phyloP scores from a whole-genome alignment of 2,888 invertebrate species.

The Dendrolimus pini region DNA sequence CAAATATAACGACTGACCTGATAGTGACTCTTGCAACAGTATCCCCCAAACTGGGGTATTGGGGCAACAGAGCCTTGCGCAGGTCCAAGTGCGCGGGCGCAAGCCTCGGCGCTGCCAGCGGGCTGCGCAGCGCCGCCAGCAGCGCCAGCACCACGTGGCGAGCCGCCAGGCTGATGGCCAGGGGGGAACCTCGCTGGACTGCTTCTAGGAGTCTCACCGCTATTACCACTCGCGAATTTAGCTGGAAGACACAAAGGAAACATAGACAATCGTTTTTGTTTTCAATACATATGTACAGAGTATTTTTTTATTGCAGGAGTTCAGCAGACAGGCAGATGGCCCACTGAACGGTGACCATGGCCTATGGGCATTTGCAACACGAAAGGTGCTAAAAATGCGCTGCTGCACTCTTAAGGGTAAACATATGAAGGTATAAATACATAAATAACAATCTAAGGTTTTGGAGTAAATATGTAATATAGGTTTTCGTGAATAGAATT shows the following conservation, averaged over 20 bases:
- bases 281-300: too few species aligned
- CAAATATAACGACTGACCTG: slow-evolving; percentile 44
- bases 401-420: too few species aligned
- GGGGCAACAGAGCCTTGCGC: slow-evolving; percentile 52
- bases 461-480: too few species aligned
- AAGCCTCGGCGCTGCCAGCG: slow-evolving; percentile 84
- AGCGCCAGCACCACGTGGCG: slow-evolving; percentile 50
- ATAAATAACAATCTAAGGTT: too few species aligned
- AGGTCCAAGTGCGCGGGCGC: slow-evolving; percentile 79
- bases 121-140: slow-evolving; percentile 82
- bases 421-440: too few species aligned
- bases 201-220: slow-evolving; percentile 69
- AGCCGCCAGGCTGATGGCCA: slow-evolving; percentile 34
- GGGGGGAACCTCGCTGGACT: slow-evolving; percentile 64
- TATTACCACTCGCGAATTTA: slow-evolving; percentile 40
- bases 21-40: slow-evolving; percentile 84
- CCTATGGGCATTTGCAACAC: too few species aligned
- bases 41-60: slow-evolving; percentile 65
- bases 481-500: too few species aligned
- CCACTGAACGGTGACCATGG: too few species aligned
- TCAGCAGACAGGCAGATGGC: too few species aligned
- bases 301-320: too few species aligned
- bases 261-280: too few species aligned
- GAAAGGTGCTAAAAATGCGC: too few species aligned
- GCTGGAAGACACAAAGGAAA: slow-evolving; percentile 19